Percentiles rank a stretch among this genome's conserved stretches.
phyloP scores from a whole-genome alignment of 2,113 vertebrate genomes.

The Campylorhamphus procurvoides region DNA sequence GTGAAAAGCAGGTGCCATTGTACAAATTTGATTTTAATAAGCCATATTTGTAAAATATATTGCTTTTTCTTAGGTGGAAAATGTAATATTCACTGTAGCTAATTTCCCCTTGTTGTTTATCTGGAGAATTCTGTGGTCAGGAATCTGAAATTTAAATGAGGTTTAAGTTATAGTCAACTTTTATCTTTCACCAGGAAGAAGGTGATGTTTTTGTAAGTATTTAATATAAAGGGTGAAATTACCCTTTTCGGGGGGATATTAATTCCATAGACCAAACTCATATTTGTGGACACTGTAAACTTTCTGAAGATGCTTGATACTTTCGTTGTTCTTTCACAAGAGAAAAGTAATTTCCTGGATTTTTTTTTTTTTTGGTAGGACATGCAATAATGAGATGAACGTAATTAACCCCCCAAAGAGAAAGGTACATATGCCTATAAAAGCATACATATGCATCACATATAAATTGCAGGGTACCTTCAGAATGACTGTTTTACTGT shows the following conservation, averaged over 20 bases:
- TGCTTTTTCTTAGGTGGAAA: background rate
- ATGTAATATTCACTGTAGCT: background rate
- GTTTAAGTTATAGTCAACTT: background rate
- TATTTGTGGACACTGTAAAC: background rate
- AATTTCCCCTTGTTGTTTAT: constrained; percentile 14
- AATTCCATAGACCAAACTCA: background rate
- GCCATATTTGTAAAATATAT: background rate
- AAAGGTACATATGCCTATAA: background rate
- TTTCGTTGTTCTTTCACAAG: background rate
- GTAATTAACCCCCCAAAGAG: background rate
- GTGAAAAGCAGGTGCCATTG: background rate
- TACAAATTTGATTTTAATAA: background rate
- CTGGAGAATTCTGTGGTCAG: background rate
- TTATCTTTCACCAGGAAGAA: background rate
- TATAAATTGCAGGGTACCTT: background rate
- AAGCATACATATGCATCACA: background rate
- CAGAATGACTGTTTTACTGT: background rate
- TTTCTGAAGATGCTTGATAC: background rate
- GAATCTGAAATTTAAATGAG: constrained; percentile 14
- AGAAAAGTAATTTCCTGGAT: background rate
- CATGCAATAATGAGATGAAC: background rate
- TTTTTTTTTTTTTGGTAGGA: background rate
- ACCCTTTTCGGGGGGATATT: background rate
- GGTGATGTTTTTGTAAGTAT: background rate
- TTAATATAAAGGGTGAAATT: background rate